Evolutionary conservation across 2,113 vertebrate species (phyloP).

Genomic region (Hystrix brachyura): DNA sequence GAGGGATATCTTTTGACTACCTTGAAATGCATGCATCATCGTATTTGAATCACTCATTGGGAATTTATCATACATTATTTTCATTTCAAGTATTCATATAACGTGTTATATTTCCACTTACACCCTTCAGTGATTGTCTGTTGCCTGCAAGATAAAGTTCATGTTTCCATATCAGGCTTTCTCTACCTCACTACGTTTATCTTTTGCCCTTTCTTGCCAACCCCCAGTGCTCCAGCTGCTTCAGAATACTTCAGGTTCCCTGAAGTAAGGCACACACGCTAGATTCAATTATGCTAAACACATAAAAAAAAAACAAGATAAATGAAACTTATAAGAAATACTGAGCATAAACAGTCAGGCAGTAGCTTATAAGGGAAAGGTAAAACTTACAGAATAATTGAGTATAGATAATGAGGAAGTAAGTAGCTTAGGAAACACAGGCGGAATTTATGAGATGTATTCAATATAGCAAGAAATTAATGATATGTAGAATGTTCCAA

Average conservation of each 20-base stretch:
- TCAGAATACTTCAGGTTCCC: not conserved
- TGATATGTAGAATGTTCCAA: not conserved
- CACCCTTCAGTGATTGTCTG: not conserved
- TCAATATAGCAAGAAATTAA: not conserved
- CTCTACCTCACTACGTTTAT: not conserved
- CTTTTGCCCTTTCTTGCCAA: not conserved
- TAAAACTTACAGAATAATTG: not conserved
- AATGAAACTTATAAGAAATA: not conserved
- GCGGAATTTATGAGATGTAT: not conserved
- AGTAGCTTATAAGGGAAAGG: not conserved
- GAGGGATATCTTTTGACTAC: not conserved
- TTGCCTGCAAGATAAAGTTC: not conserved
- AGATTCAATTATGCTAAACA: not conserved
- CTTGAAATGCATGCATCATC: not conserved
- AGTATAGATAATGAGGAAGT: not conserved
- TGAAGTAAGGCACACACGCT: not conserved
- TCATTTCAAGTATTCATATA: slow-evolving; percentile 6
- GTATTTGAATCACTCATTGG: not conserved
- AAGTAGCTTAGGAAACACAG: not conserved
- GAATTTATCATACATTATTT: not conserved
- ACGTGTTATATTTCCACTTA: not conserved
- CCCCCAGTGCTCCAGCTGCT: not conserved
- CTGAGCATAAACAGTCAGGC: not conserved
- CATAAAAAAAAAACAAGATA: not conserved
- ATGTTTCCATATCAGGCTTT: not conserved